A percentile compares a stretch with the other conserved stretches of the same genome.
Conservation (phyloP, 2,797 vertebrate genomes). For the Paratrypauchen microcephalus region DNA sequence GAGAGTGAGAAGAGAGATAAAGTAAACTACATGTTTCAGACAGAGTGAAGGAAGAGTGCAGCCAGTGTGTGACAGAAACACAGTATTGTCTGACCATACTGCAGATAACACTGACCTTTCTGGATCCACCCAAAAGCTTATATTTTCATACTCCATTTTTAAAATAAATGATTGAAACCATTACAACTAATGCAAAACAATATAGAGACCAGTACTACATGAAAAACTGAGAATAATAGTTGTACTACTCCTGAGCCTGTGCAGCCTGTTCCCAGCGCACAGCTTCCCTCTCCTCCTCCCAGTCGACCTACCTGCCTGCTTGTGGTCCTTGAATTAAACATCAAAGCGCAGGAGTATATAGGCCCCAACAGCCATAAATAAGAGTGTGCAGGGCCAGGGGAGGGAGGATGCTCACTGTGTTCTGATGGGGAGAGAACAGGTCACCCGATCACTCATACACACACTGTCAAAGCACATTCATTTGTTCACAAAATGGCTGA, state of each 20-base stretch:
- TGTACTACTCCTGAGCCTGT: conserved; percentile 61
- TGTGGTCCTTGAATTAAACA: conserved; percentile 80
- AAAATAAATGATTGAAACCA: background rate
- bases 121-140: conserved; percentile 61
- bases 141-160: background rate
- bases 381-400: conserved; percentile 62
- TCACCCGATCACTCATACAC: conserved; percentile 75
- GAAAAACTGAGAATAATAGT: conserved; percentile 62
- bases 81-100: conserved; percentile 51
- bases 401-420: conserved; percentile 76
- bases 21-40: conserved; percentile 55
- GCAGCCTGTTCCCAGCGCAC: conserved; percentile 70
- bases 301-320: conserved; percentile 46
- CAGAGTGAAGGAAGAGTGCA: conserved; percentile 55
- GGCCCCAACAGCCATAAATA: conserved; percentile 76
- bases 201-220: conserved; percentile 55
- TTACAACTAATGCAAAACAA: conserved; percentile 33
- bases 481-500: conserved; percentile 78
- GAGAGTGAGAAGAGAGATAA: conserved; percentile 63
- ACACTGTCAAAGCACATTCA: conserved; percentile 77
- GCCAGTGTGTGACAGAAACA: conserved; percentile 52
- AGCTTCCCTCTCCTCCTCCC: conserved; percentile 66
- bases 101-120: conserved; percentile 60
- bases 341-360: conserved; percentile 74
- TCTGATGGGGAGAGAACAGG: conserved; percentile 75